Evolutionary conservation across 1,140 invertebrate species (phyloP).

Genomic region (Cardiocondyla obscurior): DNA sequence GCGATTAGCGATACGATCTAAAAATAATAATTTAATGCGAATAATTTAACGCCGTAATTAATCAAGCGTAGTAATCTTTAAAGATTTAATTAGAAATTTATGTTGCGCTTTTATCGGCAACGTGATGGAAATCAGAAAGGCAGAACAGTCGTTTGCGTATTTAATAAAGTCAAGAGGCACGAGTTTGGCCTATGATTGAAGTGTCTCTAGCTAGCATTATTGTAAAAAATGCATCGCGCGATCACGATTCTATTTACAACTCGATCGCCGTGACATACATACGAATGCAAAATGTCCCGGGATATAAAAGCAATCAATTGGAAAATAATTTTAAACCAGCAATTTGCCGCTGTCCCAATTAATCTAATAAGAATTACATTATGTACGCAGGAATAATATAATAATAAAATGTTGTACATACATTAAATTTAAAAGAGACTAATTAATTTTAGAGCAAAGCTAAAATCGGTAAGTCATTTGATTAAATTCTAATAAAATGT

Average conservation of each 20-base stretch:
- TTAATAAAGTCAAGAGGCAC: neutral
- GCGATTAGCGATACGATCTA: neutral
- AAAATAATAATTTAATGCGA: neutral
- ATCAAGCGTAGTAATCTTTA: neutral
- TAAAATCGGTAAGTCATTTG: neutral
- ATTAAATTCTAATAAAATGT: neutral
- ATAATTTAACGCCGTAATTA: neutral
- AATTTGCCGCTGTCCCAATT: neutral
- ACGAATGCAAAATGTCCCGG: neutral
- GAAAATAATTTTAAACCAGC: neutral
- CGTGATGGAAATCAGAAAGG: neutral
- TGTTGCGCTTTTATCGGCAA: neutral
- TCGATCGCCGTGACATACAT: neutral
- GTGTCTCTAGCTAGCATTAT: neutral
- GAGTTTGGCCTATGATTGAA: neutral
- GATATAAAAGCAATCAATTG: neutral
- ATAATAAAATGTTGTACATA: too few species aligned
- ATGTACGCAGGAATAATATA: neutral
- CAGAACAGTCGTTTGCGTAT: neutral
- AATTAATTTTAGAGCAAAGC: constrained; percentile 15
- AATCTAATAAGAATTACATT: neutral
- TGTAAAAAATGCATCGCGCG: neutral
- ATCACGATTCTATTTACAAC: neutral
- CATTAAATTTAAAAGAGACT: too few species aligned
- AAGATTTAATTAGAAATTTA: neutral